Conservation (phyloP, 1,140 invertebrate genomes). For the Odontomachus brunneus region DNA sequence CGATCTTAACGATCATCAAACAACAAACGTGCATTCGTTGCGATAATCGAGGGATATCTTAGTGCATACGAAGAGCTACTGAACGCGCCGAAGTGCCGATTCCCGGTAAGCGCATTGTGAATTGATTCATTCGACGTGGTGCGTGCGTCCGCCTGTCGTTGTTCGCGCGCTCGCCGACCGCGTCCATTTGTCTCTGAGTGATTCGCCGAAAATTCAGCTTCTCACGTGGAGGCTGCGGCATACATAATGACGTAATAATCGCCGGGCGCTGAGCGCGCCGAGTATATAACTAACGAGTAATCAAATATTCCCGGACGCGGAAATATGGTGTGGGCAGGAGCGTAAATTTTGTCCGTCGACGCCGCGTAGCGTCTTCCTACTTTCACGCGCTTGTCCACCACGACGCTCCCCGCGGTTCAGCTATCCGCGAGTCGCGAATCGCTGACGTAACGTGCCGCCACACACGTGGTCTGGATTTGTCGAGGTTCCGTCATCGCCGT, state of each 20-base stretch:
- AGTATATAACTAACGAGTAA: background rate
- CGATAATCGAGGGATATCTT: no score
- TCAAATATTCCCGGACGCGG: background rate
- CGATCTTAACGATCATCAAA: no score
- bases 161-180: background rate
- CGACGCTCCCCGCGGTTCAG: no score
- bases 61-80: no score
- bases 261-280: no score
- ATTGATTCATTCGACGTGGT: constrained; percentile 49
- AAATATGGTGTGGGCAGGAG: background rate
- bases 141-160: constrained; percentile 4
- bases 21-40: no score
- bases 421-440: constrained; percentile 5
- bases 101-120: constrained; percentile 23
- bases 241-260: background rate
- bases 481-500: constrained; percentile 54
- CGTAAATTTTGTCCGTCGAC: constrained; percentile 2
- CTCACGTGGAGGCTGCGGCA: no score
- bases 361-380: constrained; percentile 9
- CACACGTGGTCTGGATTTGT: constrained; percentile 47
- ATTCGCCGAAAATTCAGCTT: background rate
- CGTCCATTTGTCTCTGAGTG: background rate
- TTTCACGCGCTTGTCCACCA: constrained; percentile 41
- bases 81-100: no score
- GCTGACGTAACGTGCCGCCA: constrained; percentile 37